These are phyloP conservation scores for Crocidura indochinensis DNA, from an alignment of 2,797 vertebrate species.

Conservation along the genomic window DNA sequence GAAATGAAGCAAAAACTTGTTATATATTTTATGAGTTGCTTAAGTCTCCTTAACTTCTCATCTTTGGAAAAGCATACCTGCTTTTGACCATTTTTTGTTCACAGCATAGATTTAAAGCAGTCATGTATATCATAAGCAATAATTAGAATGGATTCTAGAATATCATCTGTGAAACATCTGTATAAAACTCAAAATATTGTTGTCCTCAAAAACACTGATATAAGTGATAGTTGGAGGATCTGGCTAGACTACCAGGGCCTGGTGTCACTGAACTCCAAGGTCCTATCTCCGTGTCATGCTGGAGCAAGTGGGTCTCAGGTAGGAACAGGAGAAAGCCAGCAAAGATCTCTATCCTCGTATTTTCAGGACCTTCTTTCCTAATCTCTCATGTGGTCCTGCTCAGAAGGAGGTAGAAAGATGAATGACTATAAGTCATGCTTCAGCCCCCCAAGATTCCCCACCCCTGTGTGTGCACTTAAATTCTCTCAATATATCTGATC, in stretches of 20 bases:
- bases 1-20: conserved; percentile 13
- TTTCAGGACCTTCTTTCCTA: conserved; percentile 24
- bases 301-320: not conserved
- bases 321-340: not conserved
- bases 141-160: conserved; percentile 68
- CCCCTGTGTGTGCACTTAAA: not conserved
- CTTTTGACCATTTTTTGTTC: conserved; percentile 48
- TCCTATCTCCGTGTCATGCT: not conserved
- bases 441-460: not conserved
- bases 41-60: not conserved
- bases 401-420: too few species aligned
- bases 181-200: conserved; percentile 54
- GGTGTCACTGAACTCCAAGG: not conserved
- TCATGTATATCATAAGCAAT: not conserved
- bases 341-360: conserved; percentile 9
- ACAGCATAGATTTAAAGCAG: not conserved
- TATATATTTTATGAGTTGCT: conserved; percentile 22
- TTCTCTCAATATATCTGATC: not conserved
- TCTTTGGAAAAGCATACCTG: conserved; percentile 54
- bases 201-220: conserved; percentile 49
- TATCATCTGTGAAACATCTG: conserved; percentile 68
- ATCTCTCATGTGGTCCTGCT: not conserved
- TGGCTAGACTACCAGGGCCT: not conserved
- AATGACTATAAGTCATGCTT: not conserved
- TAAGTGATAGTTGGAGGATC: not conserved